Evolutionary conservation across 2,797 vertebrate species (phyloP), one percentile per base, ranked within the genome.

Genomic region (Tragopan temminckii): DNA sequence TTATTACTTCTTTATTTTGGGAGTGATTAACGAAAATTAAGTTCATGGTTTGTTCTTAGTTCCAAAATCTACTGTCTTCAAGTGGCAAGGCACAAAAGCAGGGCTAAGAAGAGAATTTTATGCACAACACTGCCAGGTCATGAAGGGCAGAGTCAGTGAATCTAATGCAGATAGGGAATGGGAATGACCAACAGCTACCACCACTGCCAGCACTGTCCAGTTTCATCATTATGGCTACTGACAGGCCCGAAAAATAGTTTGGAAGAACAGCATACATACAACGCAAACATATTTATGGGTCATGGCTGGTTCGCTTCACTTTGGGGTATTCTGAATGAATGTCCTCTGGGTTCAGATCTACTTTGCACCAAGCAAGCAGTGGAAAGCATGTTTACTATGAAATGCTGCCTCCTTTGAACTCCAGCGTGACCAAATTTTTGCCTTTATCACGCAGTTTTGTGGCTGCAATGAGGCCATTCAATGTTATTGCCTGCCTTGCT

Each of bases 111-210:
- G 38, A 5, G 27, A 10, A 40, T 35, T 80, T 62, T 43, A 27
- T 33, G 50, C 31, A 31, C 8, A 25, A 12, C 33, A 35, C 40
- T 76, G 35, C 12, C 13, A 7, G 18, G 63, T 27, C 5, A 1
- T 55, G 70, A 48, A 57, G 46, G 42, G 17, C 25, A 45, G 14
- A 5, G 36, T 9, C 61, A 36, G 33, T 31, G 33, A 23, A 61
- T 58, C 52, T 55, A 16, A 36, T 1, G 0, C 33, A 19, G 63
- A 40, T 35, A 42, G 48, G 31, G 16, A 50, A 6, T 24, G n/a
- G 40, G 64, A 20, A 25, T 0, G 2, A 15, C 38, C 43, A 53
- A 1, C 0, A 1, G 6, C 38, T 42, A n/a, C 40, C 59, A 59
- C 33, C 1, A 0, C 27, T 36, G 31, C 36, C 48, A 64, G 31